phyloP scores from a whole-genome alignment of 1,140 invertebrate genomes.

The Diachasma alloeum region DNA sequence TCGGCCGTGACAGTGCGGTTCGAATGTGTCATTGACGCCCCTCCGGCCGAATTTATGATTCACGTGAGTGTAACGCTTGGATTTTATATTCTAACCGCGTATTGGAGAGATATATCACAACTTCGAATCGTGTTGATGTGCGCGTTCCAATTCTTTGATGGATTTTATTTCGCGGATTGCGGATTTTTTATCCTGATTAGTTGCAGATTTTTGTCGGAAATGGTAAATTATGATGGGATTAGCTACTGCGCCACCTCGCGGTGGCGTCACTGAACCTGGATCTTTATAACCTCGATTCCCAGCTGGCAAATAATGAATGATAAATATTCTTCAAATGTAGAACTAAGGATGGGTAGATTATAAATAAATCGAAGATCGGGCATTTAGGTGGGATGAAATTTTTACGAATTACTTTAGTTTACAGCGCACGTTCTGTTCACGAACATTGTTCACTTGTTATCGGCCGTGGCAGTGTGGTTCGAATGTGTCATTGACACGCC shows the following conservation, averaged over 20 bases:
- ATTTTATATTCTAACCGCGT: background rate
- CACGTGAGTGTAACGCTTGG: background rate
- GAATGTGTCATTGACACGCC: background rate
- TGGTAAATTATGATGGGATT: too few relatives aligned
- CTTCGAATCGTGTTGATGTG: background rate
- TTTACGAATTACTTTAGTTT: background rate
- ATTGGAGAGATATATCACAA: background rate
- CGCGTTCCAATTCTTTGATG: background rate
- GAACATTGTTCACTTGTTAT: background rate
- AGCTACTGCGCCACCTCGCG: too few relatives aligned
- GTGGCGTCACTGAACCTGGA: too few relatives aligned
- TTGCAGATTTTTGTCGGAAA: too few relatives aligned
- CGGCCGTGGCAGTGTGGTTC: background rate
- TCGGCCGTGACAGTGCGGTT: background rate
- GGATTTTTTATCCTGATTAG: too few relatives aligned
- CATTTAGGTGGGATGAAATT: background rate
- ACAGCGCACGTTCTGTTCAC: background rate
- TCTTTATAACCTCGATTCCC: too few relatives aligned
- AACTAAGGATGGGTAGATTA: too few relatives aligned
- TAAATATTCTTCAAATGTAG: too few relatives aligned
- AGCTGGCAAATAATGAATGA: too few relatives aligned
- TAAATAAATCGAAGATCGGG: too few relatives aligned
- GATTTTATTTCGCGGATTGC: background rate
- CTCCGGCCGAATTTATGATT: background rate
- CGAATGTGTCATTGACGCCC: background rate